Evolutionary conservation across 2,888 invertebrate species (phyloP).

Genomic region (Diachrysia chrysitis): DNA sequence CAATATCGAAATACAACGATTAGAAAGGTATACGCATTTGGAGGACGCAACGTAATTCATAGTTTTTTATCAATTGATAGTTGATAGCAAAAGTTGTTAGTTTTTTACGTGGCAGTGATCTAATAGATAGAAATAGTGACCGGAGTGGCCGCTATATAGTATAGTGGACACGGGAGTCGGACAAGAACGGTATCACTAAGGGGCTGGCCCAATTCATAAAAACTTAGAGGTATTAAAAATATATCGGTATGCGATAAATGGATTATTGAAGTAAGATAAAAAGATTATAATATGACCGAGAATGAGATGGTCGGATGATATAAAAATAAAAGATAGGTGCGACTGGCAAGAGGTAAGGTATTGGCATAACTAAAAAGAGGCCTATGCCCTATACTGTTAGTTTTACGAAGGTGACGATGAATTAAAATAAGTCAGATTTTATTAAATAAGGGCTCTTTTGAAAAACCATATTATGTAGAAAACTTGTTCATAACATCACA

Average conservation of each 20-base stretch:
- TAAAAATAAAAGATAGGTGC: too few relatives aligned
- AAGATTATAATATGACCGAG: too few relatives aligned
- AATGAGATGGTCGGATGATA: too few relatives aligned
- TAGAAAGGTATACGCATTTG: conserved; percentile 69
- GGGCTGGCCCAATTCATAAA: conserved; percentile 62
- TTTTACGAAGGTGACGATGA: too few relatives aligned
- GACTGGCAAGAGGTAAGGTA: too few relatives aligned
- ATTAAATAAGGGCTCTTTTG: too few relatives aligned
- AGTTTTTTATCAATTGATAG: conserved; percentile 59
- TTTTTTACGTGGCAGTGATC: conserved; percentile 65
- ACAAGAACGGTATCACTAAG: conserved; percentile 81
- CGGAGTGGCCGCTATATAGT: conserved; percentile 67
- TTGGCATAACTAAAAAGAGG: too few relatives aligned
- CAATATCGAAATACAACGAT: conserved; percentile 59
- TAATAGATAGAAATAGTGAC: conserved; percentile 73
- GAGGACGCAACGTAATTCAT: conserved; percentile 64
- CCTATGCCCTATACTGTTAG: too few relatives aligned
- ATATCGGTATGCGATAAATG: not conserved
- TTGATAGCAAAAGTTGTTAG: conserved; percentile 57
- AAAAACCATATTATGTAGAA: too few relatives aligned
- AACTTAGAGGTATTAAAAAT: conserved; percentile 8
- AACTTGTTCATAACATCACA: too few relatives aligned
- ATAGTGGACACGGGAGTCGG: conserved; percentile 77
- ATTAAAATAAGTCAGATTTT: too few relatives aligned
- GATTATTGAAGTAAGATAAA: not conserved